Conservation (phyloP, 2,113 vertebrate genomes). For the Trinectes maculatus region DNA sequence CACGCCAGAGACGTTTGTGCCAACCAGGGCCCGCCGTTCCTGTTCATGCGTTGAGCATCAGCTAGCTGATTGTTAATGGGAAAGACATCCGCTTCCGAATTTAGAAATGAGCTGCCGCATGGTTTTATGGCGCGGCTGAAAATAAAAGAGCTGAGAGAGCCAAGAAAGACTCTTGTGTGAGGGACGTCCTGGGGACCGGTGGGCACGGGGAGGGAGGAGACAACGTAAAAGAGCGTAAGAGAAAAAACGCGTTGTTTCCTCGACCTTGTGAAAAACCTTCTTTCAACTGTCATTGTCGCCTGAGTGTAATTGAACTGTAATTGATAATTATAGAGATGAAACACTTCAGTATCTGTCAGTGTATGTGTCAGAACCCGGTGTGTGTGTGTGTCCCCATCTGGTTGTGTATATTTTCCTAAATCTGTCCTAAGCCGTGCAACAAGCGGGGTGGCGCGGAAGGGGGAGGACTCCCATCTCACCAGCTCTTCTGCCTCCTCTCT, state of each 20-base stretch:
- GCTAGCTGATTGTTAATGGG: constrained; percentile 5
- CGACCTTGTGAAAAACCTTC: background rate
- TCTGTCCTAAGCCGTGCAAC: constrained; percentile 44
- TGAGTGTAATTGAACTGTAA: background rate
- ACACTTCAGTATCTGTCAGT: constrained; percentile 7
- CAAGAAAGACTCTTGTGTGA: constrained; percentile 40
- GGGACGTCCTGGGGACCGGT: constrained; percentile 16
- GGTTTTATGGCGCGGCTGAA: constrained; percentile 8
- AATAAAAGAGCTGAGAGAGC: constrained; percentile 23
- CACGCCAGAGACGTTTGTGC: constrained; percentile 4
- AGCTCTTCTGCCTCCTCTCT: constrained; percentile 34
- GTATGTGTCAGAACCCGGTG: background rate
- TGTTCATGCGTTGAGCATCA: constrained; percentile 17
- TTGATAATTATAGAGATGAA: no score
- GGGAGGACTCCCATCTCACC: constrained; percentile 56
- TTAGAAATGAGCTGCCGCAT: constrained; percentile 17
- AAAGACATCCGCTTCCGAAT: constrained; percentile 19
- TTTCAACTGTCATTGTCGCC: background rate
- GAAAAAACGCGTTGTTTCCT: background rate
- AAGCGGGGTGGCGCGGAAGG: constrained; percentile 35
- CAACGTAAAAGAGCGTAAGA: constrained; percentile 5
- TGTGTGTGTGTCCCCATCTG: background rate
- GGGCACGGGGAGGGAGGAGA: constrained; percentile 7
- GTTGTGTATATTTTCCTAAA: constrained; percentile 39
- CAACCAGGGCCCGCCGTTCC: background rate